Evolutionary conservation across 2,888 invertebrate species (phyloP), one percentile per base, ranked within the genome.

Genomic region (Ornithoptera priamus): DNA sequence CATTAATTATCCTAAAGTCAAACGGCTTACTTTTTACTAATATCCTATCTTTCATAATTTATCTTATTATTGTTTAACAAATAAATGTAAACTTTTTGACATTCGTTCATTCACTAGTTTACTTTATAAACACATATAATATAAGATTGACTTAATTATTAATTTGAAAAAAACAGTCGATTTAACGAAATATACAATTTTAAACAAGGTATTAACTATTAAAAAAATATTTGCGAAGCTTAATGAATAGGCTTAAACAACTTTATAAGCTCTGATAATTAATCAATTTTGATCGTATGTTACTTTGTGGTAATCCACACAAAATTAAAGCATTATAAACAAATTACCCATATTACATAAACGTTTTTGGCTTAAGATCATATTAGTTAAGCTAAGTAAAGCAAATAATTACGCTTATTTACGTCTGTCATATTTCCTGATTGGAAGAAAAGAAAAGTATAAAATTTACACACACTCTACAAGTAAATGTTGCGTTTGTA

Each of bases 181-280:
- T 6, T 18, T 50, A 18, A 18, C 17, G 12, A 50, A 18, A 50
- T 53, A 53, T 53, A 53, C 6, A 53, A 0, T 53, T 46, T 46
- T 53, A 53, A 18, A 53, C n/a, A 6, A 53, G 5, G 53, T 53
- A 59, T 67, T 56, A 61, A 53, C 53, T 67, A 5, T 36, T 50
- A 53, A 22, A 60, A 20, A 67, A 61, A 67, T 67, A 56, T 67
- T 61, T 60, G 67, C 7, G 1, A 18, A 22, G 39, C 53, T 39
- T 12, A 20, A 56, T 39, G n/a, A 61, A 30, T 53, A 20, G 50
- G 62, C 62, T 62, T 18, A 39, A 60, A 58, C 53, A 63, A 62
- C 62, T 68, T 68, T 30, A 30, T 62, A 68, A 68, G 63, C 68
- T 59, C 46, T 17, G 46, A 17, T 68, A 50, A 68, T 68, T 68